Evolutionary conservation across 1,140 invertebrate genomes (phyloP).

Genomic region (Plutomurus gul): DNA sequence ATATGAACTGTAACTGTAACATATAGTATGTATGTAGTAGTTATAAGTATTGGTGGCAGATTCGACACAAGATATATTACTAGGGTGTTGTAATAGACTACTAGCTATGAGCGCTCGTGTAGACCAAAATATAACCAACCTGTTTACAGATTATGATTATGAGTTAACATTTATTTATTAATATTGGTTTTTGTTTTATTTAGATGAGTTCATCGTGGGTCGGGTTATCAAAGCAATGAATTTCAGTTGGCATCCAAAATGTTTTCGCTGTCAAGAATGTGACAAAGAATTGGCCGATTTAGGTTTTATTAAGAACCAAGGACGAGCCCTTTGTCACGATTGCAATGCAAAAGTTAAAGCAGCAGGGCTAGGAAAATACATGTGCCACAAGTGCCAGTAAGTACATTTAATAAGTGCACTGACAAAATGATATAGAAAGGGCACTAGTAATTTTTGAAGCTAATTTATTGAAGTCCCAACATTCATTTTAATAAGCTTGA

Average conservation of each 20-base stretch:
- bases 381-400: slow-evolving; percentile 99
- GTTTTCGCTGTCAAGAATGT: slow-evolving; percentile 96
- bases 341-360: slow-evolving; percentile 97
- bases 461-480: neutral
- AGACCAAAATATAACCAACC: slow-evolving; percentile 3
- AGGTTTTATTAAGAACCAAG: slow-evolving; percentile 94
- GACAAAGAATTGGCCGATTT: slow-evolving; percentile 88
- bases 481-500: neutral
- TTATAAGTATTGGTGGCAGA: too few relatives aligned
- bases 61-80: too few relatives aligned
- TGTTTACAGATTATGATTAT: slow-evolving; percentile 20
- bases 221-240: slow-evolving; percentile 99
- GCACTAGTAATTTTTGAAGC: neutral
- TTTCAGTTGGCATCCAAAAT: slow-evolving; percentile 96
- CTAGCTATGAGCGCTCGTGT: neutral
- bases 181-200: slow-evolving; percentile 30
- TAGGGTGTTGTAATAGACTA: too few relatives aligned
- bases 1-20: too few relatives aligned
- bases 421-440: neutral
- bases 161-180: slow-evolving; percentile 65
- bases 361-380: slow-evolving; percentile 91
- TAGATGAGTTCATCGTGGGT: slow-evolving; percentile 93
- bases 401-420: slow-evolving; percentile 56
- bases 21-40: too few relatives aligned
- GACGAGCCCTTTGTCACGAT: slow-evolving; percentile 91